phyloP scores from a whole-genome alignment of 2,797 vertebrate species.

The Manis javanica region DNA sequence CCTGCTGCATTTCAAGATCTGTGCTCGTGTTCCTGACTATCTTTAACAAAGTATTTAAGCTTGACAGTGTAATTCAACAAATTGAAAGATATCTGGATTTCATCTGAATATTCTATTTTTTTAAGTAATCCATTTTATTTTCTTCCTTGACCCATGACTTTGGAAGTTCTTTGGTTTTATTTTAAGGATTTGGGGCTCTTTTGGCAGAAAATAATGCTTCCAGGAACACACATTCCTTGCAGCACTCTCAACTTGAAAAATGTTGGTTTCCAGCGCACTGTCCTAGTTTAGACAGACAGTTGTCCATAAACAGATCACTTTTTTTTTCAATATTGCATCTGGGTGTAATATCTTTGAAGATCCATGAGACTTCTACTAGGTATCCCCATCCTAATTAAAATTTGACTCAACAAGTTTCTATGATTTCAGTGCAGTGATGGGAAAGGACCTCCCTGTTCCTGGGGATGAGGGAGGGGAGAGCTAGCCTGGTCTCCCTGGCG shows the following conservation, averaged over 20 bases:
- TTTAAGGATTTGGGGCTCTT: background rate
- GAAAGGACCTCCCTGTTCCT: background rate
- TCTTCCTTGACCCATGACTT: background rate
- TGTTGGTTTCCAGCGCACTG: background rate
- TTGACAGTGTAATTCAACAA: background rate
- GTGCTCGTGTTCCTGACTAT: background rate
- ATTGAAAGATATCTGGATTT: background rate
- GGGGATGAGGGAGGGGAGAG: background rate
- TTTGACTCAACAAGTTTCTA: background rate
- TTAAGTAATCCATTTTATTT: background rate
- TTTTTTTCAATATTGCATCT: background rate
- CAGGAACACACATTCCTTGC: background rate
- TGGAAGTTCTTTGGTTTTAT: background rate
- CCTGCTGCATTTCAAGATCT: background rate
- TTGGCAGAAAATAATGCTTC: background rate
- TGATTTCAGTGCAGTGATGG: background rate
- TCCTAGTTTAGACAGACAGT: constrained; percentile 30
- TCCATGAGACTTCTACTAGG: background rate
- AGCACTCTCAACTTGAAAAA: background rate
- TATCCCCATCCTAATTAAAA: constrained; percentile 57
- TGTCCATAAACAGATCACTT: background rate
- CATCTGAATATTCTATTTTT: background rate
- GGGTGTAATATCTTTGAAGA: constrained; percentile 2
- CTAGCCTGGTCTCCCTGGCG: background rate
- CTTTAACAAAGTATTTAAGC: background rate